Conservation (phyloP, 1,140 invertebrate species). For the Lerema accius region DNA sequence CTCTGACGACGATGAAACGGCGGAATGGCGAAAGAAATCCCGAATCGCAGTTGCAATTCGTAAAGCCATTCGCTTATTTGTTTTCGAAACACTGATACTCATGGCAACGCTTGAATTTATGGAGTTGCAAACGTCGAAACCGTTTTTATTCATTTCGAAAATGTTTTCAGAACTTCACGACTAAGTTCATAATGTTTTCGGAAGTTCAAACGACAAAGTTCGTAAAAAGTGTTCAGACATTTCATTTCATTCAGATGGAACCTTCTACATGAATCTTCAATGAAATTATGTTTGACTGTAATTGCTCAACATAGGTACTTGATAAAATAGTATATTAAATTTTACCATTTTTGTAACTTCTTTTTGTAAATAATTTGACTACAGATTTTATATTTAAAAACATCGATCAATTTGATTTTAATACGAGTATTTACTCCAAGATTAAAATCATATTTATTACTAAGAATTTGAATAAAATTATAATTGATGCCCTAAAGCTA, state of each 20-base stretch:
- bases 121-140: slow-evolving; percentile 21
- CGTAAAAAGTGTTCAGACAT: slow-evolving; percentile 4
- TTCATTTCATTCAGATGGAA: background rate
- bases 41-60: slow-evolving; percentile 31
- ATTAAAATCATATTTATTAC: no score
- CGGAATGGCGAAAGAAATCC: slow-evolving; percentile 45
- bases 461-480: no score
- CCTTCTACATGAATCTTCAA: slow-evolving; percentile 8
- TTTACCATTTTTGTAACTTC: no score
- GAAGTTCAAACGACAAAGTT: slow-evolving; percentile 11
- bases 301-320: no score
- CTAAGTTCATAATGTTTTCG: slow-evolving; percentile 7
- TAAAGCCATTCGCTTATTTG: slow-evolving; percentile 34
- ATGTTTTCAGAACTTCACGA: slow-evolving; percentile 17
- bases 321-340: no score
- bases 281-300: no score
- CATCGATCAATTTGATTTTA: no score
- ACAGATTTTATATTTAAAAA: no score
- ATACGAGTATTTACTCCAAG: no score
- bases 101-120: slow-evolving; percentile 21
- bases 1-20: slow-evolving; percentile 46
- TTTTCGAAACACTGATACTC: slow-evolving; percentile 34
- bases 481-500: no score
- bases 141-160: slow-evolving; percentile 23
- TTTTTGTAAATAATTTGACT: no score